A percentile compares a stretch with the other conserved stretches of the same genome.
These are phyloP conservation scores for Myotis planiceps DNA, from an alignment of 2,797 vertebrate genomes.

Conservation along the genomic window DNA sequence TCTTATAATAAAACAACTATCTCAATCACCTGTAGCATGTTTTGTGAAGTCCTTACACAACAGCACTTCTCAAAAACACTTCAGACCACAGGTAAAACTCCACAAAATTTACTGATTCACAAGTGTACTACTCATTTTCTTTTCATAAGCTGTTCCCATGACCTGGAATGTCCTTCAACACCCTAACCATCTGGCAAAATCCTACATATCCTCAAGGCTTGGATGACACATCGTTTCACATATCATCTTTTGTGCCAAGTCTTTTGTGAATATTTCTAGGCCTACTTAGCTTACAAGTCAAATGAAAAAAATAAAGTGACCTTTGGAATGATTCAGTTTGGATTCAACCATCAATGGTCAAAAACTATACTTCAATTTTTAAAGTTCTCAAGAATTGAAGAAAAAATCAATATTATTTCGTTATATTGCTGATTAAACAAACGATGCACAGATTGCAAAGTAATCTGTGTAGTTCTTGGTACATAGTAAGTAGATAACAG, in stretches of 20 bases:
- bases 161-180: background rate
- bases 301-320: background rate
- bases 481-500: background rate
- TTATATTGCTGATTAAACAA: background rate
- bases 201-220: background rate
- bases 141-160: background rate
- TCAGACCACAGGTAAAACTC: background rate
- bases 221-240: background rate
- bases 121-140: background rate
- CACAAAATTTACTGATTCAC: background rate
- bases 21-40: background rate
- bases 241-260: background rate
- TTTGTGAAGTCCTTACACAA: background rate
- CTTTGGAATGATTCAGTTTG: background rate
- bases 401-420: background rate
- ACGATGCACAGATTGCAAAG: background rate
- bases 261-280: background rate
- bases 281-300: background rate
- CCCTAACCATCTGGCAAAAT: background rate
- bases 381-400: background rate
- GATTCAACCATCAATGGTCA: background rate
- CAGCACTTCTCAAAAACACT: background rate
- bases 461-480: background rate
- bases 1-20: background rate
- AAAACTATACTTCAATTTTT: background rate